Evolutionary conservation across 2,113 vertebrate genomes (phyloP), one percentile per base, ranked within the genome.

Genomic region (Crocuta crocuta): DNA sequence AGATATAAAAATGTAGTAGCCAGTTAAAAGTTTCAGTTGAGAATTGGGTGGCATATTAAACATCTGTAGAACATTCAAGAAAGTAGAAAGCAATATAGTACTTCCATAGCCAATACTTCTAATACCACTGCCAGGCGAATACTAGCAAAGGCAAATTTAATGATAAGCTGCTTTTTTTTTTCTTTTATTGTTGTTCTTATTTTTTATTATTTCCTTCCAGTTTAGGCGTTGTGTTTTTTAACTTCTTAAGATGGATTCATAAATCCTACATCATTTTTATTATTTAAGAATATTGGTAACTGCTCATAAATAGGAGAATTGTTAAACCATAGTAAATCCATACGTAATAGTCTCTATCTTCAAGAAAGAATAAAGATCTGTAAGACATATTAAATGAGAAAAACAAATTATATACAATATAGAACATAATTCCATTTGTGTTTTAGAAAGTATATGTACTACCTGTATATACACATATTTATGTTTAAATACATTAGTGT

Each of bases 171-270:
- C 31, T 10, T 23, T 13, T 28, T 70, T 39, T 58, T 31, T 12
- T 70, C 1, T 93, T 78, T 90, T 68, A 84, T 86, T 95, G 28
- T 12, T 68, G 4, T 93, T 84, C 10, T 74, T 96, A 70, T 74
- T 94, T 95, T 95, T 84, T 95, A 68, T 78, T 90, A 26, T 85
- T 91, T 87, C 24, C 76, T 83, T 74, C n/a, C 16, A 35, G 66
- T 94, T 96, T 94, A 86, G 50, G 66, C 93, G 92, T 87, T 82
- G 23, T 95, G 43, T 84, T 94, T 58, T 74, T 84, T 85, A 78
- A 97, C 33, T 58, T 79, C 74, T 81, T 93, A 82, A 79, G 48
- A 88, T 91, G 76, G 45, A 28, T 68, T 15, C 28, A 90, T 73
- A 81, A 31, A 53, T 78, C 76, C 55, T 83, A 50, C 43, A 68